Evolutionary conservation across 2,113 vertebrate genomes (phyloP).

Genomic region (Caretta caretta): DNA sequence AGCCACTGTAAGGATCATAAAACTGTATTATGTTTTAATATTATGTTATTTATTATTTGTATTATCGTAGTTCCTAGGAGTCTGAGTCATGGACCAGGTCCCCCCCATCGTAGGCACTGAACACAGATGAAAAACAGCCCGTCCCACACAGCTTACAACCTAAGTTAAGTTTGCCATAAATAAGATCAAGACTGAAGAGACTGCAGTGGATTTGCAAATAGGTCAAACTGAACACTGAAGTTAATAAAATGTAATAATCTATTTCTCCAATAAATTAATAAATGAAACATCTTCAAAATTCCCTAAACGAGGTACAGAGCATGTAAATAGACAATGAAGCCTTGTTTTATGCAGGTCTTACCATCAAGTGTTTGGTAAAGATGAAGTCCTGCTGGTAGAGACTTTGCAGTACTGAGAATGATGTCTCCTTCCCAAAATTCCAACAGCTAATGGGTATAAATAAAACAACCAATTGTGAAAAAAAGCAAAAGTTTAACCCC

Average conservation of each 20-base stretch:
- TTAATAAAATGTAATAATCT: not conserved
- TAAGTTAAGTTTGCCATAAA: not conserved
- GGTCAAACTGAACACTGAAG: not conserved
- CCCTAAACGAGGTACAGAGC: not conserved
- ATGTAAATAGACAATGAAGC: not conserved
- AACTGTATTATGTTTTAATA: not conserved
- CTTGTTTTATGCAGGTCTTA: conserved; percentile 63
- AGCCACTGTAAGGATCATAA: not conserved
- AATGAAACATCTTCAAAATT: not conserved
- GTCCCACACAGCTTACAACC: not conserved
- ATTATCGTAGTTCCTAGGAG: not conserved
- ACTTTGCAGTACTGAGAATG: conserved; percentile 89
- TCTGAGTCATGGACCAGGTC: not conserved
- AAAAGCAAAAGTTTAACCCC: not conserved
- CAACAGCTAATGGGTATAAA: conserved; percentile 70
- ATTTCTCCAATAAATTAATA: accelerated
- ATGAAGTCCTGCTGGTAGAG: conserved; percentile 92
- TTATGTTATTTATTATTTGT: not conserved
- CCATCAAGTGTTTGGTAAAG: conserved; percentile 88
- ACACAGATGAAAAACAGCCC: not conserved
- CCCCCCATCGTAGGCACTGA: not conserved
- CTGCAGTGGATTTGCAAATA: accelerated
- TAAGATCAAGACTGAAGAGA: not conserved
- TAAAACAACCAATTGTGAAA: not conserved
- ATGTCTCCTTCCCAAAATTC: conserved; percentile 92